Conservation (phyloP, 2,888 invertebrate genomes). For the Drosophila peninsularis region DNA sequence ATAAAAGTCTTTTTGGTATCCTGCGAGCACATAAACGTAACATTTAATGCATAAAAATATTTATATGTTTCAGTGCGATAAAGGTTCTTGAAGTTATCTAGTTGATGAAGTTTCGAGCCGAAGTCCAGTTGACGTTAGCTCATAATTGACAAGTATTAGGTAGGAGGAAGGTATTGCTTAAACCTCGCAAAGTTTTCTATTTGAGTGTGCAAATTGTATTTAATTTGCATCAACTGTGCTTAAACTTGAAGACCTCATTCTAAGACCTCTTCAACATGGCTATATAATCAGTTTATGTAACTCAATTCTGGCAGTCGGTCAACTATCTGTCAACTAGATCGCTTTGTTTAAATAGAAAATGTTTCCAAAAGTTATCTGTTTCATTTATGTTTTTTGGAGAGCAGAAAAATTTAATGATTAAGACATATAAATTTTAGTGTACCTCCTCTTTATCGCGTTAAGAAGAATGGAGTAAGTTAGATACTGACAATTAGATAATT, state of each 20-base stretch:
- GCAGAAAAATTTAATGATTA: not conserved
- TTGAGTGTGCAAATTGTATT: no score
- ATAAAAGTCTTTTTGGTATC: constrained; percentile 2
- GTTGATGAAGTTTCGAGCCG: not conserved
- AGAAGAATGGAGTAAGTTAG: constrained; percentile 33
- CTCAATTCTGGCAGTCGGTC: not conserved
- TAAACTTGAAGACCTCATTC: not conserved
- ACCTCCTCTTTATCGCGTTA: not conserved
- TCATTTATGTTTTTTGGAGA: not conserved
- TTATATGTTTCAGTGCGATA: not conserved
- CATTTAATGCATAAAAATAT: not conserved
- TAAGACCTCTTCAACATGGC: not conserved
- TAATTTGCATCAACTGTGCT: no score
- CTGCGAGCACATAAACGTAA: constrained; percentile 2
- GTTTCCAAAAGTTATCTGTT: no score
- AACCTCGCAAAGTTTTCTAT: no score
- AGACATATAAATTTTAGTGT: not conserved
- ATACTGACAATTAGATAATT: no score
- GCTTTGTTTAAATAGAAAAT: no score
- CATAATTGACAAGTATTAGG: no score
- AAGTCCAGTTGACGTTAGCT: no score
- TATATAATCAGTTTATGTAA: not conserved
- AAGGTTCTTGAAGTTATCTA: not conserved
- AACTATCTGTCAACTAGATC: not conserved
- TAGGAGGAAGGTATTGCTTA: no score